These are phyloP conservation scores for Empis livida DNA, from an alignment of 2,888 invertebrate species.

Conservation along the genomic window DNA sequence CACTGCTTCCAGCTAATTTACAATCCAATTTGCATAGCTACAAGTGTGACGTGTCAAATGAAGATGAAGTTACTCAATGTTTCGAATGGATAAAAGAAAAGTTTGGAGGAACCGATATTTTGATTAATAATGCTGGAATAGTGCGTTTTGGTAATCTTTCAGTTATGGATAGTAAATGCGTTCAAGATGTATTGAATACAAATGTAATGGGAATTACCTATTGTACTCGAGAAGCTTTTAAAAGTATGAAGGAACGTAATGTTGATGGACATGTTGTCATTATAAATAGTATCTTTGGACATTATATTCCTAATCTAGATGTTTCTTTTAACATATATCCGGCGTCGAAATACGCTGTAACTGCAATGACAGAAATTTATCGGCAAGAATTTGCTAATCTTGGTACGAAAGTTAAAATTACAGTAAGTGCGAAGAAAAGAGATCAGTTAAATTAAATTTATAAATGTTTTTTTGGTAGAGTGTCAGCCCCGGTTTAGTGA, in stretches of 20 bases:
- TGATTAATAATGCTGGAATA: constrained; percentile 47
- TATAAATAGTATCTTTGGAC: constrained; percentile 34
- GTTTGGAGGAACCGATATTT: constrained; percentile 41
- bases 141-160: constrained; percentile 17
- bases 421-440: constrained; percentile 37
- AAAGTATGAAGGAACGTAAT: no score
- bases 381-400: constrained; percentile 28
- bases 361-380: constrained; percentile 28
- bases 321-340: constrained; percentile 26
- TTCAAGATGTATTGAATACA: constrained; percentile 32
- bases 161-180: constrained; percentile 16
- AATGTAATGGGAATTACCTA: no score
- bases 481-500: constrained; percentile 3
- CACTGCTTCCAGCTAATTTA: constrained; percentile 14
- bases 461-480: no score
- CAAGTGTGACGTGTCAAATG: constrained; percentile 37
- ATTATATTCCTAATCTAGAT: constrained; percentile 16
- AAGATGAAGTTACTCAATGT: constrained; percentile 38
- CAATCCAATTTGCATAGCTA: constrained; percentile 13
- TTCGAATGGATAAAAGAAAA: constrained; percentile 38
- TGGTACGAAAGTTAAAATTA: constrained; percentile 29
- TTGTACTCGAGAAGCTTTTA: no score
- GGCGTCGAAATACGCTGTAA: constrained; percentile 28
- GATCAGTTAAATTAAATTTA: no score
- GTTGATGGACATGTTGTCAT: constrained; percentile 39